Conservation (phyloP, 64 coral and sea anemone genomes). For the Stichodactyla helianthus region DNA sequence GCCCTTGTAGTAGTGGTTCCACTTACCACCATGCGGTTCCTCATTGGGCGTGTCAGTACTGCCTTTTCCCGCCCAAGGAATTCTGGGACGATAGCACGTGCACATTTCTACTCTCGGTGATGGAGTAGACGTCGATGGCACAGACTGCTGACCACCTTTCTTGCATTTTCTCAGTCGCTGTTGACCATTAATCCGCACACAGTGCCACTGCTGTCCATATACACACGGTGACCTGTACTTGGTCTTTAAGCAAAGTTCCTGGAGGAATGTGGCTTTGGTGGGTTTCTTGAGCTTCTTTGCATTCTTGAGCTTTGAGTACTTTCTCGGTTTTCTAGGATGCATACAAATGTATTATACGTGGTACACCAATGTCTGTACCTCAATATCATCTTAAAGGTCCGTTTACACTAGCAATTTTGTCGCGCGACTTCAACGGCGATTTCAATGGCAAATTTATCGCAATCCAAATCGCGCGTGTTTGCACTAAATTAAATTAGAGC, state of each 20-base stretch:
- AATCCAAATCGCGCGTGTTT: too few relatives aligned
- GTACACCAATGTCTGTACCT: too few relatives aligned
- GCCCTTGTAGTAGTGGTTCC: background rate
- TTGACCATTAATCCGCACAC: conserved; percentile 36
- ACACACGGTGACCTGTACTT: conserved; percentile 48
- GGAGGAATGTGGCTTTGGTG: conserved; percentile 33
- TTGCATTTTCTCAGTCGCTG: conserved; percentile 77
- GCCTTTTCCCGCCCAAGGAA: background rate
- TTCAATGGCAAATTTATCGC: too few relatives aligned
- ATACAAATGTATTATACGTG: background rate
- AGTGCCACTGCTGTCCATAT: conserved; percentile 65
- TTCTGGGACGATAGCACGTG: conserved; percentile 49
- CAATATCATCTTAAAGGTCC: too few relatives aligned
- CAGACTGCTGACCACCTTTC: conserved; percentile 10
- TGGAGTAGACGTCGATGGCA: background rate
- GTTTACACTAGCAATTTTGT: too few relatives aligned
- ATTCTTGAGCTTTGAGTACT: background rate
- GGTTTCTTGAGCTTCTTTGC: conserved; percentile 14
- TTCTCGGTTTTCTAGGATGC: background rate
- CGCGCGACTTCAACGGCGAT: too few relatives aligned
- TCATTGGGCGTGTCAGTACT: background rate
- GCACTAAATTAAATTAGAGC: too few relatives aligned
- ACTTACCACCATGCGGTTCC: background rate
- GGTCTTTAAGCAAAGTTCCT: conserved; percentile 18
- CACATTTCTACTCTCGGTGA: conserved; percentile 47